Percentiles rank a stretch among this genome's conserved stretches.
Conservation (phyloP, 2,797 vertebrate species). For the Poecilia wingei region DNA sequence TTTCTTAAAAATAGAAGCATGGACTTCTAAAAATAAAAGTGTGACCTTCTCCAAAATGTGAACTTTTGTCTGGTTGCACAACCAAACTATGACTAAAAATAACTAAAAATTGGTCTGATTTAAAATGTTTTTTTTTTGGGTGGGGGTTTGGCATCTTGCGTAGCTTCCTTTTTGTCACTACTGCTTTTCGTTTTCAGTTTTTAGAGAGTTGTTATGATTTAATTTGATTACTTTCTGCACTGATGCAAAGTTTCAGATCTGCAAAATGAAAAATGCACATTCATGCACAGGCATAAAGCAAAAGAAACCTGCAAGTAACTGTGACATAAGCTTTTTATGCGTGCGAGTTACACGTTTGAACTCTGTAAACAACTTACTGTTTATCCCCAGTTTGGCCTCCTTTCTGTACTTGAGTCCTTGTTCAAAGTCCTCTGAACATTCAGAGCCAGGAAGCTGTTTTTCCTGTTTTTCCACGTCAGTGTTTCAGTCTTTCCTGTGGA, state of each 20-base stretch:
- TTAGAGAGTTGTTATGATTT: background rate
- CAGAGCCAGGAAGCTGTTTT: background rate
- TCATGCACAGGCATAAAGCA: background rate
- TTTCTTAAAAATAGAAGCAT: slow-evolving; percentile 9
- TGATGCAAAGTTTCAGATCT: background rate
- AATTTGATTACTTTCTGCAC: background rate
- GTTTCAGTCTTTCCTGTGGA: background rate
- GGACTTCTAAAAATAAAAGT: background rate
- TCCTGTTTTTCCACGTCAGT: background rate
- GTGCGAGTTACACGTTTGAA: slow-evolving; percentile 8
- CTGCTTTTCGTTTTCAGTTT: background rate
- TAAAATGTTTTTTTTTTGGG: too few relatives aligned
- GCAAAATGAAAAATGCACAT: background rate
- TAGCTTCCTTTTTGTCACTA: background rate
- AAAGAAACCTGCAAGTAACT: background rate
- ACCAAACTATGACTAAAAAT: background rate
- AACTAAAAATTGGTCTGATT: slow-evolving; percentile 2
- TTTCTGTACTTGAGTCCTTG: background rate
- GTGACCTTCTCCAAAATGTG: background rate
- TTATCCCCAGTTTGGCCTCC: slow-evolving; percentile 10
- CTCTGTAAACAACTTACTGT: slow-evolving; percentile 36
- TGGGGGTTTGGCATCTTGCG: background rate
- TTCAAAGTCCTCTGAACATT: slow-evolving; percentile 27
- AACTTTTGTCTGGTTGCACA: background rate
- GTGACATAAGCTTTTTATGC: background rate